Base-by-base conservation (phyloP, 2,888 invertebrate genomes). In the Osmoderma eremita region DNA sequence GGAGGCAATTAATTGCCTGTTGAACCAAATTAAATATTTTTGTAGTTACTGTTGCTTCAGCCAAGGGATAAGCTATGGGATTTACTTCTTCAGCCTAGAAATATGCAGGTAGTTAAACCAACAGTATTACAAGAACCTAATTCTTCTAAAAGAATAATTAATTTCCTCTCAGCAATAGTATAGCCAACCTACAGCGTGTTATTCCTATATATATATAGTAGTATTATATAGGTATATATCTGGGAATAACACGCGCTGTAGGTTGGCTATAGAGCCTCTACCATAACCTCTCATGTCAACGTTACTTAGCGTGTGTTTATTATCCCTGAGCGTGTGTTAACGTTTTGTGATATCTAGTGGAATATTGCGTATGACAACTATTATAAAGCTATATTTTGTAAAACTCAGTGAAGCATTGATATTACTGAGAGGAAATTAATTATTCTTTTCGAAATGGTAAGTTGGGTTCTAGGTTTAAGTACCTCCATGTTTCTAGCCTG, bases 11-110 rank as follows among this genome's bases (percentile, higher is more conserved):
- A 73, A 94, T 86, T 0, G 98, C 97, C 82, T 99, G 98, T 78
- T 98, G 98, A 5, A 98, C 91, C 69, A 99, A 84, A 78, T 97
- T 97, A 74, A 99, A 86, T 69, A 99, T 97, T 81, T 96, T 97
- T 20, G 94, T 91, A 0, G 97, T 96, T 61, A 99, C 85, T 0
- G 92, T 87, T 5, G 95, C 91, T 78, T 98, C 97, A 45, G 99
- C 99, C 77, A 99, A 83, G 0, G 99, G 99, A 82, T 98, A 99
- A 49, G 99, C 99, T 84, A 98, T 99, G 0, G 94, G 93, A 78
- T 95, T 95, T 0, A 94, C 91, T 88, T 95, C 94, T 77, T 93
- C 93, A 72, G 88, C 86, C 93, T 93, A 78, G 53, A 84, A 83
- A 64, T 5, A 17, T 13, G 12, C 12, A 22, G 15, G 8, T 10